A percentile compares a stretch with the other conserved stretches of the same genome.
phyloP scores from a whole-genome alignment of 2,888 invertebrate genomes.

The Macroteleia sp. region DNA sequence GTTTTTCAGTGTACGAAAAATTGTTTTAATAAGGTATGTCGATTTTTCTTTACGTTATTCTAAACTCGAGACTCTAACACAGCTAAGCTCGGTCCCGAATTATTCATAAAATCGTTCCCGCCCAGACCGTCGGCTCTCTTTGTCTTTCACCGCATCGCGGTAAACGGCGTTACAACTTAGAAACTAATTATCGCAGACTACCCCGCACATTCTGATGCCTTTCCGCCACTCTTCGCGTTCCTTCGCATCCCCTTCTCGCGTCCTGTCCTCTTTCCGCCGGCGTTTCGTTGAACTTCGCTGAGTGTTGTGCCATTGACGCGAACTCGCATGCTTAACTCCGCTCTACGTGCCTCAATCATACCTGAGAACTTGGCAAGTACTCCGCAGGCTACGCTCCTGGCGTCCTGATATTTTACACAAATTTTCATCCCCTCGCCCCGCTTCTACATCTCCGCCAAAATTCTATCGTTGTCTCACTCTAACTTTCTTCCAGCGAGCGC shows the following conservation, averaged over 20 bases:
- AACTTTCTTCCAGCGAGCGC: too few species aligned
- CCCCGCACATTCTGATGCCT: slow-evolving; percentile 43
- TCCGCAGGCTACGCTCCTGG: slow-evolving; percentile 26
- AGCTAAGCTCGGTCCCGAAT: too few species aligned
- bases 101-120: slow-evolving; percentile 26
- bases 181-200: slow-evolving; percentile 64
- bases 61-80: too few species aligned
- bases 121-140: slow-evolving; percentile 10
- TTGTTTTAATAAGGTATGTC: too few species aligned
- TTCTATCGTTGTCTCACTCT: background rate
- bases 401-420: slow-evolving; percentile 21
- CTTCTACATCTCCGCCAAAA: background rate
- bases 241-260: slow-evolving; percentile 25
- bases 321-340: slow-evolving; percentile 38
- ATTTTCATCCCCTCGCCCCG: slow-evolving; percentile 14
- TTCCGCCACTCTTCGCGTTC: slow-evolving; percentile 44
- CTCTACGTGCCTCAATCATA: slow-evolving; percentile 43
- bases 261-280: slow-evolving; percentile 32
- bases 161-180: slow-evolving; percentile 59
- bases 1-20: too few species aligned
- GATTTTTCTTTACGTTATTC: too few species aligned
- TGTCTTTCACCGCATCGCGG: slow-evolving; percentile 36
- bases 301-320: slow-evolving; percentile 38
- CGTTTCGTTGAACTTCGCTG: slow-evolving; percentile 37
- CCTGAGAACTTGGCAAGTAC: slow-evolving; percentile 37